Conservation (phyloP, 2,113 vertebrate genomes). For the Corydoras sp. region DNA sequence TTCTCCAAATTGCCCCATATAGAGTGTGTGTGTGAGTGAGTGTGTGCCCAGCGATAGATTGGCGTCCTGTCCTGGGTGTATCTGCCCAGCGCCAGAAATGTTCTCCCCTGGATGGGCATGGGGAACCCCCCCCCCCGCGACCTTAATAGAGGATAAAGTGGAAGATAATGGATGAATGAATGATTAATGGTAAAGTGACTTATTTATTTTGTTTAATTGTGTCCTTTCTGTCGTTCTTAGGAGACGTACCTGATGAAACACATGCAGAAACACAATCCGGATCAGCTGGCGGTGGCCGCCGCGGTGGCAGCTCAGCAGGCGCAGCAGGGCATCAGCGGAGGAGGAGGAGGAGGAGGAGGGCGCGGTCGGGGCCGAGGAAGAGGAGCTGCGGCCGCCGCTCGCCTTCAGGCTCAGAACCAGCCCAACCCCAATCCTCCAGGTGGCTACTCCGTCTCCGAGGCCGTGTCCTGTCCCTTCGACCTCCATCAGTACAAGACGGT, state of each 20-base stretch:
- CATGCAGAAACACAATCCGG: constrained; percentile 97
- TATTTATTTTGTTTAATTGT: background rate
- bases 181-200: too few species aligned
- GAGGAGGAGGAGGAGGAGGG: constrained; percentile 16
- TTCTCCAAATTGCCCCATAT: too few species aligned
- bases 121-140: too few species aligned
- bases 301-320: constrained; percentile 64
- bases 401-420: constrained; percentile 59
- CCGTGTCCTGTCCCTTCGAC: constrained; percentile 84
- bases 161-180: too few species aligned
- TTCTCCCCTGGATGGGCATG: too few species aligned
- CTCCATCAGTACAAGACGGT: constrained; percentile 95
- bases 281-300: constrained; percentile 62
- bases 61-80: too few species aligned
- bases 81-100: too few species aligned
- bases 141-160: too few species aligned
- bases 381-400: constrained; percentile 53
- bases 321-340: constrained; percentile 54
- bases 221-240: constrained; percentile 51
- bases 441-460: constrained; percentile 64
- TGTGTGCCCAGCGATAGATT: too few species aligned
- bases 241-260: constrained; percentile 99
- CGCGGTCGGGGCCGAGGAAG: constrained; percentile 62
- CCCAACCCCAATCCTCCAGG: constrained; percentile 66
- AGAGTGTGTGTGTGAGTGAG: too few species aligned